Evolutionary conservation across 2,888 invertebrate genomes (phyloP), one percentile per base, ranked within the genome.

Genomic region (Scaptomyza parva): DNA sequence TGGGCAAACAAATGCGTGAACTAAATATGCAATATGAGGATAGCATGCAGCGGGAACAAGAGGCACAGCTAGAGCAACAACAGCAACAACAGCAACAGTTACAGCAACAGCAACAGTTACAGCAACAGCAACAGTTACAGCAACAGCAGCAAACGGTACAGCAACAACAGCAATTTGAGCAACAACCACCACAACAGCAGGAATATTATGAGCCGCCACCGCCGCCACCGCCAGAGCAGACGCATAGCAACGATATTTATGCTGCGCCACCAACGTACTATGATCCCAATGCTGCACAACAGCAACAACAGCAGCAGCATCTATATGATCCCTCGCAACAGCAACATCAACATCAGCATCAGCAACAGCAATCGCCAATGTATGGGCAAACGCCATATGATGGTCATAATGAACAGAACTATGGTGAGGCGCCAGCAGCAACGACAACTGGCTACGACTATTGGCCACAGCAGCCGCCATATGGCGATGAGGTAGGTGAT

Each of bases 1-100:
- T 92, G 1, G 92, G 90, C 76, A 88, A 91, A 74, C 91, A 92
- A 70, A 91, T 92, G 70, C 89, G 79, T 63, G 90, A 91, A 62
- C 72, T 92, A 17, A 91, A 89, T 76, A 82, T 90, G 87, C 91
- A 91, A 74, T 90, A 91, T 65, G 86, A 74, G 20, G 71, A 73
- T 33, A 75, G 47, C 2, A 40, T 61, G 54, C 85, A 78, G 26
- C 53, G 79, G 11, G 76, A 85, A 18, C 70, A 64, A 1, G 66
- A 67, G 24, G 40, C 39, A 28, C 74, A 71, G 43, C 63, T 59
- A 24, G 57, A 67, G 9, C 71, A 70, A 17, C 40, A 28, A 5
- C 52, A 41, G 37, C 76, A 66, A 39, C 55, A 44, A 24, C 57
- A 47, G 37, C 76, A 66, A 39, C 55, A 44, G 22, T 54, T 45